Evolutionary conservation across 2,888 invertebrate genomes (phyloP), one percentile per base, ranked within the genome.

Genomic region (Noctua janthina): DNA sequence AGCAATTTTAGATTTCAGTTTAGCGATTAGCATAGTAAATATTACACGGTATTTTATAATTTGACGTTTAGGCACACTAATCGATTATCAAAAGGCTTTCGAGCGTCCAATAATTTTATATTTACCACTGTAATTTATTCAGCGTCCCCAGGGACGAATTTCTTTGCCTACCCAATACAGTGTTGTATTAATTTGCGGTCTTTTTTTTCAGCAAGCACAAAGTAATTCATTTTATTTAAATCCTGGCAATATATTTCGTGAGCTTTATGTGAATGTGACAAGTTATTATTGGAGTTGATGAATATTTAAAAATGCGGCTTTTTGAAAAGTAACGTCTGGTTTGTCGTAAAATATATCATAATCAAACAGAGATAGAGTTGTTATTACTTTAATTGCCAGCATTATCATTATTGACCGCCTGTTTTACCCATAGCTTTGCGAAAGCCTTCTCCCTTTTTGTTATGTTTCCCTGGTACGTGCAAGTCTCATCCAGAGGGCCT

Each of bases 61-160:
- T 62, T 64, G 76, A 64, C 29, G 49, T 76, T 83, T 78, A 71
- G n/a, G 4, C 49, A 54, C 75, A 68, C 72, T 72, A 72, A 83
- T 82, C 84, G 29, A 49, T 84, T 35, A 43, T 56, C 64, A 56
- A 74, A 29, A 56, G 51, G 29, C 43, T 70, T 67, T 51, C 62
- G 56, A 67, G 64, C 43, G 59, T 76, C 74, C 66, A 81, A 79
- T 76, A 76, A 66, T 80, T 78, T 80, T 23, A 68, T 87, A 78
- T 81, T 83, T 79, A 68, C 49, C 77, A 81, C 46, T 66, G 72
- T 79, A 83, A 77, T 87, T 83, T 85, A 87, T 87, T 80, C 70
- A 23, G 49, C 8, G 49, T 75, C 82, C 85, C 17, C 20, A 29
- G 83, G 82, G 83, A 85, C 62, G 74, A 83, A 87, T 87, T 77